phyloP scores from a whole-genome alignment of 2,888 invertebrate species.

The Dryomyza anilis region DNA sequence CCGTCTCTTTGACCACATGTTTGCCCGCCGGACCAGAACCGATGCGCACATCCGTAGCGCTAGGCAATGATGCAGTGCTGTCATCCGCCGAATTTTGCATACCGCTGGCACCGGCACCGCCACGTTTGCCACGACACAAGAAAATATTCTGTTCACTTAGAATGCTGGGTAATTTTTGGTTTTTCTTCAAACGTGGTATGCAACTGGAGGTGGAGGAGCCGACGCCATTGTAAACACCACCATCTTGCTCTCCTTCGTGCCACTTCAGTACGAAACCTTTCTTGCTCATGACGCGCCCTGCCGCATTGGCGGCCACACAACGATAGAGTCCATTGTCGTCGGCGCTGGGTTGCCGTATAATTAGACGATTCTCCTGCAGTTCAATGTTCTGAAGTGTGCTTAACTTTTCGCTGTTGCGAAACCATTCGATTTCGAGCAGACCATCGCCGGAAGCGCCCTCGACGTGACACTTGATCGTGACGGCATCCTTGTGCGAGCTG shows the following conservation, averaged over 20 bases:
- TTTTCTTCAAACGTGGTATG: conserved; percentile 51
- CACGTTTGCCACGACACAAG: conserved; percentile 58
- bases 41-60: conserved; percentile 42
- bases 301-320: conserved; percentile 73
- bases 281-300: conserved; percentile 63
- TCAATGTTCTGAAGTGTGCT: conserved; percentile 66
- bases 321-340: conserved; percentile 75
- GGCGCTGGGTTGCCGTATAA: conserved; percentile 51
- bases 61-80: no score
- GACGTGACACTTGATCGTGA: conserved; percentile 57
- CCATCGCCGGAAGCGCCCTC: conserved; percentile 55
- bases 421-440: conserved; percentile 57
- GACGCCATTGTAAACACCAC: no score
- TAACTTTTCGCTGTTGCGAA: conserved; percentile 67
- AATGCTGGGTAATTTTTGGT: conserved; percentile 46
- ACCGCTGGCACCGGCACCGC: conserved; percentile 47
- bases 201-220: conserved; percentile 43
- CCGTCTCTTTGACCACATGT: conserved; percentile 70
- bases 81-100: no score
- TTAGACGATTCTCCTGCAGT: conserved; percentile 61
- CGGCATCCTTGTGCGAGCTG: conserved; percentile 51
- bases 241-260: conserved; percentile 27
- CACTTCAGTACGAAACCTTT: conserved; percentile 50
- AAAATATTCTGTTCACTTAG: conserved; percentile 49
- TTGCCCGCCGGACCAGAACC: conserved; percentile 36